Percentiles rank a stretch among this genome's conserved stretches.
Evolutionary conservation across 2,113 vertebrate species (phyloP).

Genomic region (Amblyopsis rosae): DNA sequence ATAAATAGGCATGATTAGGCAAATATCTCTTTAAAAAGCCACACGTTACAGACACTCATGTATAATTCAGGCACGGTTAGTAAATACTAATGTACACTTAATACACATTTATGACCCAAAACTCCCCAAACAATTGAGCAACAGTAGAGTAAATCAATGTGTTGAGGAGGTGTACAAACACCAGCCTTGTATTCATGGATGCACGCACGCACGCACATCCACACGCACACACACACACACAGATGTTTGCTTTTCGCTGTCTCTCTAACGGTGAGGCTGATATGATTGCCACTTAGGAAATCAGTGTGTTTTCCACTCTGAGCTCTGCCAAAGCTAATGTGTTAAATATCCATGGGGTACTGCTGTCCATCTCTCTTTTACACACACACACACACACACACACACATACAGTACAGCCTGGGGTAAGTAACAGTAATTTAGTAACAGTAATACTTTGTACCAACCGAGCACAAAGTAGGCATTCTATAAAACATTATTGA

Average conservation of each 20-base stretch:
- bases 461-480: constrained; percentile 57
- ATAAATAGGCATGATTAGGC: constrained; percentile 1
- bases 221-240: constrained; percentile 48
- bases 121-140: constrained; percentile 15
- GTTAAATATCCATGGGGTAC: constrained; percentile 74
- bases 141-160: constrained; percentile 8
- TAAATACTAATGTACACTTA: constrained; percentile 4
- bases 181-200: constrained; percentile 7
- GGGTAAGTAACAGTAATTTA: constrained; percentile 33
- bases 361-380: constrained; percentile 66
- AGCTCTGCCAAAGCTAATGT: constrained; percentile 74
- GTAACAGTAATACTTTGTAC: constrained; percentile 66
- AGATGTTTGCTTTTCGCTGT: constrained; percentile 72
- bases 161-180: constrained; percentile 26
- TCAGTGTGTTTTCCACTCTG: constrained; percentile 75
- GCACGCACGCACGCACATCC: constrained; percentile 26
- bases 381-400: constrained; percentile 13
- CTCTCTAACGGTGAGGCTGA: constrained; percentile 67
- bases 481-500: constrained; percentile 51
- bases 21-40: background rate
- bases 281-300: constrained; percentile 79
- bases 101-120: constrained; percentile 13
- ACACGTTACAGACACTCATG: background rate
- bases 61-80: background rate
- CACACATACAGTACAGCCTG: constrained; percentile 33